Evolutionary conservation across 2,888 invertebrate species (phyloP).

Genomic region (Platerodrilus igneus): DNA sequence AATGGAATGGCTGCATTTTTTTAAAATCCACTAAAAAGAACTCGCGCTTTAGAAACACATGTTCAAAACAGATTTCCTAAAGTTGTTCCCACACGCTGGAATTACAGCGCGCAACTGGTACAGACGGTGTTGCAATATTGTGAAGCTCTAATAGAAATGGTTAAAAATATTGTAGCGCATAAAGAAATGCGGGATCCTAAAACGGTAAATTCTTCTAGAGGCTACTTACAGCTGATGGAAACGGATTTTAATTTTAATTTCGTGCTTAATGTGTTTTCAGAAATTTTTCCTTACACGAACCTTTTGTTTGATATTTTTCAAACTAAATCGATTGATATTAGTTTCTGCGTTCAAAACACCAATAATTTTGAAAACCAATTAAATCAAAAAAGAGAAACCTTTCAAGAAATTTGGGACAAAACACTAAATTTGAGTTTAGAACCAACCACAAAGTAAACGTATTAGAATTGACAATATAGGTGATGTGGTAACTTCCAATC

Average conservation of each 20-base stretch:
- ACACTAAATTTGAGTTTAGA: neutral
- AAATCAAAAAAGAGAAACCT: slow-evolving; percentile 8
- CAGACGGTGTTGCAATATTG: too few relatives aligned
- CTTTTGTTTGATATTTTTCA: slow-evolving; percentile 20
- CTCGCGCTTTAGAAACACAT: too few relatives aligned
- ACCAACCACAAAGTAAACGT: neutral
- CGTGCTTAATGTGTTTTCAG: slow-evolving; percentile 23
- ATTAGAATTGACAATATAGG: too few relatives aligned
- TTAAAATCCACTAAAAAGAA: too few relatives aligned
- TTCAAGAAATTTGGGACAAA: slow-evolving; percentile 1
- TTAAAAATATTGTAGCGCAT: slow-evolving; percentile 21
- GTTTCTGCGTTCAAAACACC: slow-evolving; percentile 14
- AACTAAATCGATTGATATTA: slow-evolving; percentile 13
- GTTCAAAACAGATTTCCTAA: too few relatives aligned
- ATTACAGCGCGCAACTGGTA: too few relatives aligned
- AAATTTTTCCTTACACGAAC: slow-evolving; percentile 18
- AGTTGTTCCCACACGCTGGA: too few relatives aligned
- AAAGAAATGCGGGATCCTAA: slow-evolving; percentile 17
- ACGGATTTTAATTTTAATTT: slow-evolving; percentile 23
- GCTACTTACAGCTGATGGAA: slow-evolving; percentile 18
- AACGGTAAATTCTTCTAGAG: slow-evolving; percentile 14
- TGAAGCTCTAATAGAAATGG: slow-evolving; percentile 19
- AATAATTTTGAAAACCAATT: slow-evolving; percentile 8
- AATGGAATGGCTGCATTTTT: too few relatives aligned
- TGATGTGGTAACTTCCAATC: neutral